Conservation (phyloP, 2,797 vertebrate genomes). For the Protosalanx chinensis region DNA sequence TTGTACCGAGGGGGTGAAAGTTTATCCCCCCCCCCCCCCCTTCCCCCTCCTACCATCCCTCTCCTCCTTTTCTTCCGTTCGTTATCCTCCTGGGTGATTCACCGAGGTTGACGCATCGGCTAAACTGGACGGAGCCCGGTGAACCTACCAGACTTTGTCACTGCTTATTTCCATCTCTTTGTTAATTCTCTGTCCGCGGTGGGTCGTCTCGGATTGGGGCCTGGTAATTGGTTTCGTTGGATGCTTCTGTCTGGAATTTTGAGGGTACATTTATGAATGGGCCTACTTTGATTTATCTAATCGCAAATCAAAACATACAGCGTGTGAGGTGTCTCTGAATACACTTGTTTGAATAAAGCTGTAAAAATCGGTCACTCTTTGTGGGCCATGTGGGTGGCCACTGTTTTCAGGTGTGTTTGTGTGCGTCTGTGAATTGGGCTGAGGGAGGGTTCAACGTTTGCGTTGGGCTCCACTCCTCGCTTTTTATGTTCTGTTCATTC, state of each 20-base stretch:
- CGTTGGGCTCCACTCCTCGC: neutral
- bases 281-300: slow-evolving; percentile 16
- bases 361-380: neutral
- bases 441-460: neutral
- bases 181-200: slow-evolving; percentile 10
- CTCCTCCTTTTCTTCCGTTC: slow-evolving; percentile 26
- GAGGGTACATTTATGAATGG: slow-evolving; percentile 40
- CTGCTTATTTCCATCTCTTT: slow-evolving; percentile 55
- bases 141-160: slow-evolving; percentile 36
- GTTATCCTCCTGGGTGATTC: slow-evolving; percentile 67
- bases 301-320: neutral
- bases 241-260: slow-evolving; percentile 54
- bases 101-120: slow-evolving; percentile 70
- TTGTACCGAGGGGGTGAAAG: slow-evolving; percentile 58
- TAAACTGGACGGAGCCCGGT: slow-evolving; percentile 54
- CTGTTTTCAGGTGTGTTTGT: slow-evolving; percentile 1
- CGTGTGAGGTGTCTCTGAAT: neutral
- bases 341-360: neutral
- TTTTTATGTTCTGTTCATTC: slow-evolving; percentile 35
- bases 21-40: slow-evolving; percentile 53
- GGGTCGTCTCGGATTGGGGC: slow-evolving; percentile 29
- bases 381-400: neutral
- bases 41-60: slow-evolving; percentile 36
- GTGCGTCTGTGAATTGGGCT: neutral
- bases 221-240: slow-evolving; percentile 44